phyloP scores from a whole-genome alignment of 64 coral and sea anemone species.

The Exaiptasia diaphana region DNA sequence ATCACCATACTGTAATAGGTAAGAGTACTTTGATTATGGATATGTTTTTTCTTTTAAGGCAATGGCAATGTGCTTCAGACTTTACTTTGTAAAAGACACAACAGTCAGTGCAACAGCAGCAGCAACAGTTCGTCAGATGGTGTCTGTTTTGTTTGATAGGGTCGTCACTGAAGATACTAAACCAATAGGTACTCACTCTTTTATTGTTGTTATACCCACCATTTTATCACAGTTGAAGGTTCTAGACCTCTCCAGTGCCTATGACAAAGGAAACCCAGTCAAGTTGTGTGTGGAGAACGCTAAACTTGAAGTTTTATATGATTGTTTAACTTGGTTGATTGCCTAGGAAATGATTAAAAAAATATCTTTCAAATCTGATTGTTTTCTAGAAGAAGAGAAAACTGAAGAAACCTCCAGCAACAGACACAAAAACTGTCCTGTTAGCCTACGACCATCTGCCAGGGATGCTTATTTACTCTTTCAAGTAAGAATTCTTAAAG shows the following conservation, averaged over 20 bases:
- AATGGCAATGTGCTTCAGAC: conserved; percentile 92
- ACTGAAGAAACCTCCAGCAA: conserved; percentile 48
- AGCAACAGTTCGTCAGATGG: conserved; percentile 93
- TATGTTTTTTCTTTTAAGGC: conserved; percentile 60
- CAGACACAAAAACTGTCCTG: conserved; percentile 97
- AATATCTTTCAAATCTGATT: neutral
- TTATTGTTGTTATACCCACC: too few relatives aligned
- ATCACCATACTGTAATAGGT: too few relatives aligned
- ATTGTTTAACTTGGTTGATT: too few relatives aligned
- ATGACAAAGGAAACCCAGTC: too few relatives aligned
- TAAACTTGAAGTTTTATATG: too few relatives aligned
- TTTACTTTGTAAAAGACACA: conserved; percentile 89
- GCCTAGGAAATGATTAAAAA: too few relatives aligned
- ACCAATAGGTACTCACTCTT: conserved; percentile 69
- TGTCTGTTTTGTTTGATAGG: conserved; percentile 96
- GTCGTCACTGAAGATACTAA: conserved; percentile 76
- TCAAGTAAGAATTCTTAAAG: conserved; percentile 42
- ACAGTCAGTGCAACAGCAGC: conserved; percentile 90
- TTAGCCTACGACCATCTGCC: conserved; percentile 76
- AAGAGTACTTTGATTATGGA: too few relatives aligned
- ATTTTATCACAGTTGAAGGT: too few relatives aligned
- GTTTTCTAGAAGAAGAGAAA: conserved; percentile 31
- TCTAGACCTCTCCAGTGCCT: too few relatives aligned
- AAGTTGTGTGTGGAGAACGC: too few relatives aligned
- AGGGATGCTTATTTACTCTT: conserved; percentile 95